Evolutionary conservation across 1,140 invertebrate genomes (phyloP), one percentile per base, ranked within the genome.

Genomic region (Helicoverpa armigera): DNA sequence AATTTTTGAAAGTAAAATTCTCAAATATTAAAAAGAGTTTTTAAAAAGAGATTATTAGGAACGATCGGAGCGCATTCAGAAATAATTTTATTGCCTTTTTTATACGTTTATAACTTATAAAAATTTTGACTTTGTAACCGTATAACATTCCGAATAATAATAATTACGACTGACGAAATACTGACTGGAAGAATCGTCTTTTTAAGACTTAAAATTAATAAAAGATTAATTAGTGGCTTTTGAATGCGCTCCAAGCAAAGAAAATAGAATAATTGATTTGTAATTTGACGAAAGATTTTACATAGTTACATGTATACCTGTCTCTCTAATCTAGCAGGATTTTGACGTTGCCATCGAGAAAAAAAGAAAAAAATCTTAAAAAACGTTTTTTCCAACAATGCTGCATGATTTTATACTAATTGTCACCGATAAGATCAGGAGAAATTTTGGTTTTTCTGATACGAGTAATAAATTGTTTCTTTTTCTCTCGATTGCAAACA

Each of bases 1-100:
- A 54, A 72, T 73, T 56, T 72, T 61, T 18, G 58, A 56, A 48
- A 51, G 58, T 29, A 79, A 73, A 69, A 79, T 72, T 79, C 77
- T 72, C 61, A 80, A 80, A 80, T 80, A 43, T 29, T 75, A 61
- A 61, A 29, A n/a, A 31, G 12, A 75, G 48, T 23, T 72, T 54
- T 72, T 72, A n/a, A 43, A 54, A 60, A 75, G 56, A 60, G 48
- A 75, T 75, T 75, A 75, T 73, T 73, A 73, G 18, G 12, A 58
- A 60, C n/a, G 53, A 43, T 53, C 4, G 5, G 4, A 54, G 50
- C 48, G 60, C 58, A 51, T 65, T 53, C 61, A 53, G 61, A 77
- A 75, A 11, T 70, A 23, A 23, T n/a, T n/a, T n/a, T n/a, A n/a
- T n/a, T n/a, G n/a, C n/a, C 35, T 14, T 70, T 16, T 2, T 14